Evolutionary conservation across 2,797 vertebrate species (phyloP).

Genomic region (Danio tinwini): DNA sequence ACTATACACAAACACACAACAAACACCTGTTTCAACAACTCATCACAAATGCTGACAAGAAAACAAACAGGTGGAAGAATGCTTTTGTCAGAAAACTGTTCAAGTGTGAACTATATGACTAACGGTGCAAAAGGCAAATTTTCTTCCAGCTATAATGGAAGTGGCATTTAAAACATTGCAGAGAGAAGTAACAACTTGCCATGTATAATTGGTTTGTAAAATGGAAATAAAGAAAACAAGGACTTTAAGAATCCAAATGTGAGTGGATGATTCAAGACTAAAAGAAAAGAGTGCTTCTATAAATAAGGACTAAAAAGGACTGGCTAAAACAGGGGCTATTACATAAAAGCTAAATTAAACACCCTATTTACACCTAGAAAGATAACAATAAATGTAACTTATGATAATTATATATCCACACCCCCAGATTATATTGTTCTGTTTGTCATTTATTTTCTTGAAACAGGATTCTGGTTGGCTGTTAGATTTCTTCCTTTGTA

Average conservation of each 20-base stretch:
- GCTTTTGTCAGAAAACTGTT: background rate
- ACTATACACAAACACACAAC: slow-evolving; percentile 70
- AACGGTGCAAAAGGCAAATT: slow-evolving; percentile 6
- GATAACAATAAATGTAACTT: no score
- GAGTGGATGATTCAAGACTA: background rate
- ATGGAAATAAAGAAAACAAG: background rate
- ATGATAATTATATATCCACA: no score
- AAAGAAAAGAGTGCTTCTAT: background rate
- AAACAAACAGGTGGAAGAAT: background rate
- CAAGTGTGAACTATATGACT: background rate
- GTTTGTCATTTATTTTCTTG: no score
- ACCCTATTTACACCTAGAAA: no score
- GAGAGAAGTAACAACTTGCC: background rate
- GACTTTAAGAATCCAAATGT: background rate
- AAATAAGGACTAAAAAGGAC: background rate
- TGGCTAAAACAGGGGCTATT: background rate
- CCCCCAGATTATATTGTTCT: no score
- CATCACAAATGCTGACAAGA: background rate
- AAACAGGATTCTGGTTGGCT: no score
- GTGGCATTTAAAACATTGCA: slow-evolving; percentile 42
- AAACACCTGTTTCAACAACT: slow-evolving; percentile 29
- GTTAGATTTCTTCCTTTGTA: no score
- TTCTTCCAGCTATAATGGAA: slow-evolving; percentile 50
- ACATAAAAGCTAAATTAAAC: no score
- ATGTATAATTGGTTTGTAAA: background rate